Evolutionary conservation across 2,113 vertebrate species (phyloP), one percentile per base, ranked within the genome.

Genomic region (Panthera tigris): DNA sequence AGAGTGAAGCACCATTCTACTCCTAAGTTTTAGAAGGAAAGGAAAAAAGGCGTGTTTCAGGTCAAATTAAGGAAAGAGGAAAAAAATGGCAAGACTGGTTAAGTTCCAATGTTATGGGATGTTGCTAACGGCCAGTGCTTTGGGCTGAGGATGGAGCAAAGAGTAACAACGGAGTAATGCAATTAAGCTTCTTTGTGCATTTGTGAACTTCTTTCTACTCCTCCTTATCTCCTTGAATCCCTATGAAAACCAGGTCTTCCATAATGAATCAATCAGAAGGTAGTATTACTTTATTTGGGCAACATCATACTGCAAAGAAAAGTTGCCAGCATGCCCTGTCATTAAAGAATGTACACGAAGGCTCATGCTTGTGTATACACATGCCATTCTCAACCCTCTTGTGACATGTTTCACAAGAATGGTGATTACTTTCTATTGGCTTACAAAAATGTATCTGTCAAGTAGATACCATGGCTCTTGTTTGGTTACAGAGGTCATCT

Each of bases 11-110:
- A 81, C 25, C 29, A 15, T 50, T 71, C 57, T 92, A 31, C 4
- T 39, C 50, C 52, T 29, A 89, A 89, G 65, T 92, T 65, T 71
- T 76, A 94, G 68, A 79, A 96, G 33, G 41, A 91, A 91, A 82
- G 74, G 52, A 87, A 86, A 4, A 82, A 82, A 79, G 19, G 29
- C 10, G 33, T 61, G 33, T 61, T 95, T 92, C 74, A 50, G 33
- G 79, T 81, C 57, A 89, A 94, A 71, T 41, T 33, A 92, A 66
- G 27, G 29, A 63, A 66, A 48, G 39, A 57, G 21, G 63, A 19
- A 69, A 52, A 69, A 68, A 39, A 55, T 2, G 16, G 71, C 12
- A 71, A 94, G 36, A 14, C 14, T 78, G 10, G 71, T 15, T 78
- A 66, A 15, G 7, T 16, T 69, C 66, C 27, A 36, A 25, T 4